Evolutionary conservation across 2,113 vertebrate genomes (phyloP).

Genomic region (Bettongia penicillata): DNA sequence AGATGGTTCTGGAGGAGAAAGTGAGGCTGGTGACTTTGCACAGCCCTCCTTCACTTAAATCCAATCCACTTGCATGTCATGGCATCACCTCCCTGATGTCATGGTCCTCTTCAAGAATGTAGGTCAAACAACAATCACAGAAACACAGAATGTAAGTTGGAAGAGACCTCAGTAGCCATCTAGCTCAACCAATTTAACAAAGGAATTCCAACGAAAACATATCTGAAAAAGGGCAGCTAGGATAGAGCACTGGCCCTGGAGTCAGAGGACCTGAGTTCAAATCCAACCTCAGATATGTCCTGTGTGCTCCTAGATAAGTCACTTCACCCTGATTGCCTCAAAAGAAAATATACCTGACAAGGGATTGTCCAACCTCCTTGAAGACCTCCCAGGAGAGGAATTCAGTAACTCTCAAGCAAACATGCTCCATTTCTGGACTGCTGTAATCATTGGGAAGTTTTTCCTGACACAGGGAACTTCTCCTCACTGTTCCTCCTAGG

Average conservation of each 20-base stretch:
- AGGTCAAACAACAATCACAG: not conserved
- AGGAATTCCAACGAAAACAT: not conserved
- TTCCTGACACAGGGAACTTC: not conserved
- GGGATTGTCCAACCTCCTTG: not conserved
- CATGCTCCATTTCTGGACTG: not conserved
- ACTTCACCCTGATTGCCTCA: not conserved
- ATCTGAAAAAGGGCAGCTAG: not conserved
- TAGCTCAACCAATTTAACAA: not conserved
- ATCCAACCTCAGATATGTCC: too few relatives aligned
- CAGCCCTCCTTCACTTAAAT: too few relatives aligned
- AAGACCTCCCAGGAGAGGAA: not conserved
- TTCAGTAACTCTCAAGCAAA: not conserved
- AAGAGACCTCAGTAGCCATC: not conserved
- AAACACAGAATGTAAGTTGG: not conserved
- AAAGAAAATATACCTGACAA: not conserved
- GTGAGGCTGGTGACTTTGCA: too few relatives aligned
- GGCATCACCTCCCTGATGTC: too few relatives aligned
- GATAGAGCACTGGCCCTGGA: too few relatives aligned
- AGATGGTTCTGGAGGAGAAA: too few relatives aligned
- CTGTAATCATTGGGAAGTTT: not conserved
- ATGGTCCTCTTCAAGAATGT: too few relatives aligned
- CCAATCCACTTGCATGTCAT: too few relatives aligned
- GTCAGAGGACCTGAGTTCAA: too few relatives aligned
- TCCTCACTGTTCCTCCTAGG: not conserved
- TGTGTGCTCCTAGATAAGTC: too few relatives aligned